Evolutionary conservation across 2,888 invertebrate genomes (phyloP), one percentile per base, ranked within the genome.

Genomic region (Amphiduros pacificus): DNA sequence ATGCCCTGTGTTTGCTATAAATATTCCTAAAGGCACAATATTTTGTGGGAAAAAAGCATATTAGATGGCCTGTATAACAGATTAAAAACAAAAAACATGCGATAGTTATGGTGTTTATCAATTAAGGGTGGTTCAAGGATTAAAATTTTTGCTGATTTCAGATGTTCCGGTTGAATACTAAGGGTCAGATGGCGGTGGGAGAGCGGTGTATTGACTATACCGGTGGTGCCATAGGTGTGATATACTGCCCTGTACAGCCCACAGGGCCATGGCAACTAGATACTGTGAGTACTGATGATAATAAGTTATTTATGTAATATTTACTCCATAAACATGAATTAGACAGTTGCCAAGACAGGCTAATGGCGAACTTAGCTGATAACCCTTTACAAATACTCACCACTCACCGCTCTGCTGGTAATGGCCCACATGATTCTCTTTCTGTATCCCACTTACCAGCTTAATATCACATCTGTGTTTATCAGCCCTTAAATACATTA

Each of bases 261-360:
- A 91, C 93, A 77, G 98, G 98, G 0, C 94, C 94, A 0, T 99
- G 97, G 97, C 87, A 90, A 77, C 97, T 91, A 79, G 91, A 94
- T 74, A 89, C 91, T 74, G 88, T 69, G 17, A 52, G 52, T 50
- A 11, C 27, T n/a, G 17, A 14, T 17, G 36, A n/a, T 22, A 29
- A 9, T 14, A 11, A 24, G 26, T 22, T 22, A 17, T 26, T 26
- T 51, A 11, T 22, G 32, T 11, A 31, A 5, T 31, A 29, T 31
- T 5, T 11, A 51, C 6, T 6, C 6, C 51, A 22, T 4, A 3
- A 24, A 9, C 26, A 9, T 24, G n/a, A n/a, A n/a, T n/a, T n/a
- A n/a, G n/a, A n/a, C n/a, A n/a, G n/a, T n/a, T n/a, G n/a, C n/a
- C n/a, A n/a, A n/a, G n/a, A n/a, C n/a, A n/a, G n/a, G n/a, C n/a